phyloP scores from a whole-genome alignment of 2,113 vertebrate genomes.

The Cheilinus undulatus region DNA sequence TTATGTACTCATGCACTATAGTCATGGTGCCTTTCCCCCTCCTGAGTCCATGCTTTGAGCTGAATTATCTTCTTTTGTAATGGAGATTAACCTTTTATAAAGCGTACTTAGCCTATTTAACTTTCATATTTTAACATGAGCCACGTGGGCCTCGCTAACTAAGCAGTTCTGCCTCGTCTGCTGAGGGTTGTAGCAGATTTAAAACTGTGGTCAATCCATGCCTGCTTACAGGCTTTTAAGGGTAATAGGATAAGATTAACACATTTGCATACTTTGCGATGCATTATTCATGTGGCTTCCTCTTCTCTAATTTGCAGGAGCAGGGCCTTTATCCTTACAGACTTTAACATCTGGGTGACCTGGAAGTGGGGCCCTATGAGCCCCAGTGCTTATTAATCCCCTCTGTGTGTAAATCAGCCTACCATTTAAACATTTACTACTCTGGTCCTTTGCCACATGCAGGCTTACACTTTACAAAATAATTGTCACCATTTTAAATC shows the following conservation, averaged over 20 bases:
- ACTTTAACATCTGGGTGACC: slow-evolving; percentile 76
- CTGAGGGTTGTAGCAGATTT: slow-evolving; percentile 60
- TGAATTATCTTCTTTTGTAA: slow-evolving; percentile 70
- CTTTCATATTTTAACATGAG: slow-evolving; percentile 58
- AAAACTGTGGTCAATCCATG: slow-evolving; percentile 67
- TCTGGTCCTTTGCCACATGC: not conserved
- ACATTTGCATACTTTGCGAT: slow-evolving; percentile 77
- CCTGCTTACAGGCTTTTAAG: slow-evolving; percentile 71
- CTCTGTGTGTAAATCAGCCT: slow-evolving; percentile 21
- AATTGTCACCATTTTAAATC: not conserved
- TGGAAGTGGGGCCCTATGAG: slow-evolving; percentile 38
- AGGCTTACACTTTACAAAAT: not conserved
- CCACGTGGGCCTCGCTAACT: slow-evolving; percentile 39
- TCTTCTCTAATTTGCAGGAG: slow-evolving; percentile 73
- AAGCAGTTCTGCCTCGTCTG: slow-evolving; percentile 53
- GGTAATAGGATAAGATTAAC: slow-evolving; percentile 81
- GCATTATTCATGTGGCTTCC: slow-evolving; percentile 78
- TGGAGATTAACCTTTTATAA: slow-evolving; percentile 76
- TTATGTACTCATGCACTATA: slow-evolving; percentile 42
- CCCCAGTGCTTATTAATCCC: slow-evolving; percentile 34
- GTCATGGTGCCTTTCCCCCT: slow-evolving; percentile 23
- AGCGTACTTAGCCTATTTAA: slow-evolving; percentile 63
- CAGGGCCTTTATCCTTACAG: slow-evolving; percentile 57
- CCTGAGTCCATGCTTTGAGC: slow-evolving; percentile 26
- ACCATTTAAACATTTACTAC: slow-evolving; percentile 20